Percentiles rank a stretch among this genome's conserved stretches.
phyloP scores from a whole-genome alignment of 2,888 invertebrate genomes.

The Cheilosia vernalis region DNA sequence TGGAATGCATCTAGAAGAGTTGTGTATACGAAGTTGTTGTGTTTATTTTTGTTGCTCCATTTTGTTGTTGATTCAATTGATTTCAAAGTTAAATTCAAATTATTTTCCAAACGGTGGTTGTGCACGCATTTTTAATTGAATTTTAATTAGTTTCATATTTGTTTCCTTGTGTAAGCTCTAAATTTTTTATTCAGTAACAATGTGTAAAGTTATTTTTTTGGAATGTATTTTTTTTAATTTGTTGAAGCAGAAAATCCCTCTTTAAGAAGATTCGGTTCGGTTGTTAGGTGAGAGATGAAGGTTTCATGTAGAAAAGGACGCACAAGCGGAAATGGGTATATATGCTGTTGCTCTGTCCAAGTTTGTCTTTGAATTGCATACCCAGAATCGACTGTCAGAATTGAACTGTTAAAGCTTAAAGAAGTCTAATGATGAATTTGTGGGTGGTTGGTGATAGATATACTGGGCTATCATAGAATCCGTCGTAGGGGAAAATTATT shows the following conservation, averaged over 20 bases:
- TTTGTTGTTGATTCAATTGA: constrained; percentile 51
- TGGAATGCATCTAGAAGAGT: constrained; percentile 23
- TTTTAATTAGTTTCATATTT: constrained; percentile 68
- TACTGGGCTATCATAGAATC: too few species aligned
- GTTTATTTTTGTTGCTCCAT: constrained; percentile 29
- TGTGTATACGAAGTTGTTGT: neutral
- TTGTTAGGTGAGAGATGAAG: neutral
- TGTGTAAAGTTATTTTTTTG: neutral
- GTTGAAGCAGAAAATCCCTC: constrained; percentile 30
- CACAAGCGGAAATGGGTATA: too few species aligned
- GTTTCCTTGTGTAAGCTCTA: constrained; percentile 32
- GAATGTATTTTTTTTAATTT: neutral
- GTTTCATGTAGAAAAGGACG: too few species aligned
- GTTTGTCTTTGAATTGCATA: too few species aligned
- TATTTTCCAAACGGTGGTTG: constrained; percentile 80
- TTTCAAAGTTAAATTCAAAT: constrained; percentile 66
- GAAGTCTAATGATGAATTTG: too few species aligned
- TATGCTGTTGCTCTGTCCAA: too few species aligned
- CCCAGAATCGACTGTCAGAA: too few species aligned
- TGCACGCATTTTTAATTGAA: constrained; percentile 81
- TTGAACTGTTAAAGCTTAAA: too few species aligned
- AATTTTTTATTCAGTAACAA: constrained; percentile 4
- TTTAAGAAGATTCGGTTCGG: neutral
- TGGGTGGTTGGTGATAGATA: too few species aligned
- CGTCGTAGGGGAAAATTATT: too few species aligned